phyloP scores from a whole-genome alignment of 2,888 invertebrate genomes.

The Molorchus minor region DNA sequence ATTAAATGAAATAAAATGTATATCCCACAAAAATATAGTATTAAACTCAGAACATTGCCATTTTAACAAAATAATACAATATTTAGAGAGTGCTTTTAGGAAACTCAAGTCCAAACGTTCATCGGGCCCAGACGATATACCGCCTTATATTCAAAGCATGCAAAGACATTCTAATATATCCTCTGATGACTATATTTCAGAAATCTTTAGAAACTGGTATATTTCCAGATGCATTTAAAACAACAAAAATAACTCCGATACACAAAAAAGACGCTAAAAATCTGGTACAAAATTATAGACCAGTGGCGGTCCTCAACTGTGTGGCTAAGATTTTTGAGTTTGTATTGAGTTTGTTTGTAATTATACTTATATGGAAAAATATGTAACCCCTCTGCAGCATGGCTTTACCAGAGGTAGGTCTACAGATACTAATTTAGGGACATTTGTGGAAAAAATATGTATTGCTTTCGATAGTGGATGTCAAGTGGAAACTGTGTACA shows the following conservation, averaged over 20 bases:
- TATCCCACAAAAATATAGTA: background rate
- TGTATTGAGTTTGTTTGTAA: background rate
- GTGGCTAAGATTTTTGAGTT: background rate
- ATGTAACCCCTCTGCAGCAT: background rate
- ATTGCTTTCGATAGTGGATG: background rate
- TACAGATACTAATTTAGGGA: background rate
- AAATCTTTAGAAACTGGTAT: background rate
- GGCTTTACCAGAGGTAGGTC: background rate
- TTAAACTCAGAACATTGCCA: background rate
- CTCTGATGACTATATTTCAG: background rate
- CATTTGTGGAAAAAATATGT: no score
- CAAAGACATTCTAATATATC: background rate
- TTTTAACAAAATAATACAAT: slow-evolving; percentile 2
- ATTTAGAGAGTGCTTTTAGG: background rate
- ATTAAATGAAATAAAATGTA: background rate
- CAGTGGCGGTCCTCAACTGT: background rate
- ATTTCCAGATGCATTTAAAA: background rate
- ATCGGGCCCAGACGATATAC: slow-evolving; percentile 7
- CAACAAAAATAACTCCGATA: background rate
- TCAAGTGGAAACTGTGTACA: background rate
- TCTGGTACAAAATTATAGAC: background rate
- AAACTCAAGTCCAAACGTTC: slow-evolving; percentile 6
- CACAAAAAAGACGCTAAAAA: background rate
- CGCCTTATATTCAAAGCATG: slow-evolving; percentile 7
- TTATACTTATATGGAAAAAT: background rate